These are phyloP conservation scores for Drosophila athabasca DNA, from an alignment of 1,140 invertebrate species.

Conservation along the genomic window DNA sequence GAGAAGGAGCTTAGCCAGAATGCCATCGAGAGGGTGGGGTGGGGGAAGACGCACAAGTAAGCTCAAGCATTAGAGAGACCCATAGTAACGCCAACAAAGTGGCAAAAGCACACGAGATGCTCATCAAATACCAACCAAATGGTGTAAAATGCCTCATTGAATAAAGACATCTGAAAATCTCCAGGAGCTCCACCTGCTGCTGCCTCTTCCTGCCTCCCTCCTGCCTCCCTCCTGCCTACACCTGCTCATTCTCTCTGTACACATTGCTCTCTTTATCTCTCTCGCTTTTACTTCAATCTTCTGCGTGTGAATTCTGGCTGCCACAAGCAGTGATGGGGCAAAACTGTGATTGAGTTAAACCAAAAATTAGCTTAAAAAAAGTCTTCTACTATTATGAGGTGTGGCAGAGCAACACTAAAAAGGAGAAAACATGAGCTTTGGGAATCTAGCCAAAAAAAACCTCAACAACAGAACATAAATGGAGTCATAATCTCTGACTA, in stretches of 20 bases:
- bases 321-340: slow-evolving; percentile 25
- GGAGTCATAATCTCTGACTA: slow-evolving; percentile 42
- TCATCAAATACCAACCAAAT: slow-evolving; percentile 73
- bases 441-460: background rate
- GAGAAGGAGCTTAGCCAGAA: slow-evolving; percentile 1
- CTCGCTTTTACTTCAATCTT: background rate
- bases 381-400: too few relatives aligned
- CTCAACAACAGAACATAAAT: background rate
- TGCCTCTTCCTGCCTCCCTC: background rate
- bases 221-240: too few relatives aligned
- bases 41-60: slow-evolving; percentile 23
- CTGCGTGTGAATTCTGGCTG: background rate
- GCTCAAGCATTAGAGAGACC: slow-evolving; percentile 27
- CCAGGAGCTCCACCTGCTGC: slow-evolving; percentile 32
- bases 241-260: background rate
- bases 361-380: slow-evolving; percentile 40
- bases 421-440: background rate
- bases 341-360: slow-evolving; percentile 43
- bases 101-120: slow-evolving; percentile 47
- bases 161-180: slow-evolving; percentile 51
- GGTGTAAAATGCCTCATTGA: slow-evolving; percentile 80
- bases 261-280: too few relatives aligned
- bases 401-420: background rate
- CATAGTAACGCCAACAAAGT: slow-evolving; percentile 29
- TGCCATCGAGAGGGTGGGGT: background rate